Percentiles rank a stretch among this genome's conserved stretches.
These are phyloP conservation scores for Pelvicachromis taeniatus DNA, from an alignment of 2,113 vertebrate genomes.

Conservation along the genomic window DNA sequence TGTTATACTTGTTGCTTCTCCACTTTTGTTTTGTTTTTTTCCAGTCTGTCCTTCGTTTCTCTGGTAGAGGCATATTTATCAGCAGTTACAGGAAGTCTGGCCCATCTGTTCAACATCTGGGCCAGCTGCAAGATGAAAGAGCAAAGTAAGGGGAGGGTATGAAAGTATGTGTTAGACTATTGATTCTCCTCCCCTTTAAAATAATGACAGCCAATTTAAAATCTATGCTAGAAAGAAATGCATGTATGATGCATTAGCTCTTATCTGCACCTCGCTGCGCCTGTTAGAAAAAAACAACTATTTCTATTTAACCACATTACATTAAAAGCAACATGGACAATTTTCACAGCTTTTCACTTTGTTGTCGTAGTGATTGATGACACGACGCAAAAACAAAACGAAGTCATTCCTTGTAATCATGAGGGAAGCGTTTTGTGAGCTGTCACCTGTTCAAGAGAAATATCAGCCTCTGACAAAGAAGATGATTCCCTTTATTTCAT, in stretches of 20 bases:
- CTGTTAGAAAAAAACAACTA: not conserved
- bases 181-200: conserved; percentile 20
- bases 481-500: conserved; percentile 9
- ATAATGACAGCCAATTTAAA: conserved; percentile 8
- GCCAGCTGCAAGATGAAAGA: conserved; percentile 61
- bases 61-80: conserved; percentile 48
- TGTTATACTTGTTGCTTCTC: not conserved
- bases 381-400: not conserved
- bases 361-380: conserved; percentile 10
- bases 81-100: conserved; percentile 38
- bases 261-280: not conserved
- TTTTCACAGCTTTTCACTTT: not conserved
- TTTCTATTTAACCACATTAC: not conserved
- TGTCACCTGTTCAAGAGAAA: conserved; percentile 1
- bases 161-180: conserved; percentile 32
- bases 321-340: not conserved
- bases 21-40: conserved; percentile 14
- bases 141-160: conserved; percentile 1
- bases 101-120: conserved; percentile 75
- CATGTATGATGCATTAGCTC: conserved; percentile 3
- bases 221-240: not conserved
- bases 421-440: not conserved
- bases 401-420: not conserved
- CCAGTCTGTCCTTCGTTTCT: not conserved
- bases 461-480: conserved; percentile 22